These are phyloP conservation scores for Tolypeutes matacus DNA, from an alignment of 2,797 vertebrate species.

Conservation along the genomic window DNA sequence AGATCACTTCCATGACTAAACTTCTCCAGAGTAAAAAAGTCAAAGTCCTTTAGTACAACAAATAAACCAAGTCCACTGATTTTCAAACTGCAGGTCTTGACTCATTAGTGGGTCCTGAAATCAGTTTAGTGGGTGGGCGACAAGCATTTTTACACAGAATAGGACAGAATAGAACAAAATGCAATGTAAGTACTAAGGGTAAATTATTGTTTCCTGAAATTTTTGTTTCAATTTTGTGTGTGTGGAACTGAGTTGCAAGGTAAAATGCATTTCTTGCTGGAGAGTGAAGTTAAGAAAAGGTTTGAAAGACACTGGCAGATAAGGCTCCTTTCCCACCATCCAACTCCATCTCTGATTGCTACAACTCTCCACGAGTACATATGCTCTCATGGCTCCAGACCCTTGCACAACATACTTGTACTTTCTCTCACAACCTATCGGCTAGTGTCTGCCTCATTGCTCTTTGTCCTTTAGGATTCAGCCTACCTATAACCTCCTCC, in stretches of 20 bases:
- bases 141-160: background rate
- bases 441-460: background rate
- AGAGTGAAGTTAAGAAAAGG: constrained; percentile 21
- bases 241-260: background rate
- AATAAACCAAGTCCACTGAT: constrained; percentile 47
- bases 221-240: background rate
- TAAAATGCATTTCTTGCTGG: background rate
- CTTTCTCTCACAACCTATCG: background rate
- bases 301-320: background rate
- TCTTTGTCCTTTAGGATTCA: background rate
- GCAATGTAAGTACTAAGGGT: background rate
- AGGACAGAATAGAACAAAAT: background rate
- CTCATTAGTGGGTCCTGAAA: background rate
- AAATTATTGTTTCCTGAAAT: background rate
- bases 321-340: background rate
- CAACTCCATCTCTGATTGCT: background rate
- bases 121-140: background rate
- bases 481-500: background rate
- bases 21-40: constrained; percentile 7
- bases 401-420: background rate
- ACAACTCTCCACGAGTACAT: background rate
- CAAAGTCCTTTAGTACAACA: background rate
- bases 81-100: background rate
- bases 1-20: constrained; percentile 43
- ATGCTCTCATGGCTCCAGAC: background rate